Base-by-base conservation (phyloP, 2,113 vertebrate species). In the Gila orcuttii region DNA sequence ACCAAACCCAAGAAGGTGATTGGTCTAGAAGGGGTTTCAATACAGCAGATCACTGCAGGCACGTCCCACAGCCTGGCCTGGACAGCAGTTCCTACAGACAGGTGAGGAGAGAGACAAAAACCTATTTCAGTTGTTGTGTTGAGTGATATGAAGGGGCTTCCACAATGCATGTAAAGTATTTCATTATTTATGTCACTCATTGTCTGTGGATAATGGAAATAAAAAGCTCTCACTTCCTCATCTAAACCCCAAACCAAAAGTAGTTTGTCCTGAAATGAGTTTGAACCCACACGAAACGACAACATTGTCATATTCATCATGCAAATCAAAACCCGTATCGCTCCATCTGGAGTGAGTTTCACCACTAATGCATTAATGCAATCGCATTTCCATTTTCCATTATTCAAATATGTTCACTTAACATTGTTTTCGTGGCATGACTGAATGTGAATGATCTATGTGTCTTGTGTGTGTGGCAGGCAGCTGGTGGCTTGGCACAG, bases 401-500 rank as follows among this genome's bases (percentile, higher is more conserved):
- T 45, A 9, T 62, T 79, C 15, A 60, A 36, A 74, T 42, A 13
- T 78, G 31, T 78, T 57, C 15, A 28, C 39, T 21, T 47, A 31
- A 60, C 19, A 55, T 50, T 64, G 68, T 17, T 36, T 73, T 33
- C 25, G 25, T 79, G 4, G 23, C 36, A 82, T 69, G 83, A 71
- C 36, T 42, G 15, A 59, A 42, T 59, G 57, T 31, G 66, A 69
- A 47, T 82, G 7, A 45, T 81, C 33, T 79, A 39, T 39, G 23
- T 47, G 59, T 68, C 50, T 83, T 77, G 31, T 82, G 64, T 80
- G 66, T 79, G n/a, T 62, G 31, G 60, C 89, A 98, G 97, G 79
- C 98, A 99, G 90, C 95, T 99, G 87, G 98, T 99, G 87, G 98
- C 98, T 0, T 99, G 98, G 98, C 98, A 99, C 90, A 94, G 98